phyloP scores from a whole-genome alignment of 2,113 vertebrate species.

The Agapornis roseicollis region DNA sequence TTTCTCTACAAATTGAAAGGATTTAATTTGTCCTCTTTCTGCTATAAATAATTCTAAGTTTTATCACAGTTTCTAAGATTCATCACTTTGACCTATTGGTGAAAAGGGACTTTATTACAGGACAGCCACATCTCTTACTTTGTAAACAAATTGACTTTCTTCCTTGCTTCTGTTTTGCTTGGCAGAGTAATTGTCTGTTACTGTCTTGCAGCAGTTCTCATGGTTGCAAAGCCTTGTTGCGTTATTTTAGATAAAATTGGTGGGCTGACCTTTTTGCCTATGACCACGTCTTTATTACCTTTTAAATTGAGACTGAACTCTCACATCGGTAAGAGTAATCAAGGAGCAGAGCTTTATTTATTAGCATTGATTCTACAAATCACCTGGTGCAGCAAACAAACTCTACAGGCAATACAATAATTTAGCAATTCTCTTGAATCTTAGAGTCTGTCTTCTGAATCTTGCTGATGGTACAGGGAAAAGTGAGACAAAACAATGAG shows the following conservation, averaged over 20 bases:
- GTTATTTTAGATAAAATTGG: constrained; percentile 40
- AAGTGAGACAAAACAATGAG: constrained; percentile 16
- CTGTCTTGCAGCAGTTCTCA: neutral
- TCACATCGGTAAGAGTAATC: constrained; percentile 43
- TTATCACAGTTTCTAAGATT: neutral
- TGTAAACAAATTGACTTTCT: constrained; percentile 55
- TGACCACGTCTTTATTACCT: constrained; percentile 12
- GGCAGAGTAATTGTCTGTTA: constrained; percentile 48
- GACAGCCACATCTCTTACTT: neutral
- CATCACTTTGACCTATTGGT: neutral
- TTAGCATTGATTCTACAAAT: constrained; percentile 43
- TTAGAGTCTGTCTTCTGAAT: neutral
- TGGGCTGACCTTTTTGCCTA: constrained; percentile 32
- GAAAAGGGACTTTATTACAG: constrained; percentile 28
- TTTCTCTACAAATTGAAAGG: neutral
- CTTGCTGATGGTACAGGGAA: neutral
- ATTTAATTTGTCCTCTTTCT: neutral
- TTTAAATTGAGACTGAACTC: constrained; percentile 53
- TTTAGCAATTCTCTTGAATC: constrained; percentile 17
- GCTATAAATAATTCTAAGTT: neutral
- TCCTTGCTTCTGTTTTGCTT: constrained; percentile 45
- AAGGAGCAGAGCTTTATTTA: constrained; percentile 41
- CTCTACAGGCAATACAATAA: neutral
- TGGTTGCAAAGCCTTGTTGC: neutral
- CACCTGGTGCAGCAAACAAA: constrained; percentile 25